Evolutionary conservation across 92 coral and sea anemone species (phyloP).

Genomic region (Virgularia gustaviana): DNA sequence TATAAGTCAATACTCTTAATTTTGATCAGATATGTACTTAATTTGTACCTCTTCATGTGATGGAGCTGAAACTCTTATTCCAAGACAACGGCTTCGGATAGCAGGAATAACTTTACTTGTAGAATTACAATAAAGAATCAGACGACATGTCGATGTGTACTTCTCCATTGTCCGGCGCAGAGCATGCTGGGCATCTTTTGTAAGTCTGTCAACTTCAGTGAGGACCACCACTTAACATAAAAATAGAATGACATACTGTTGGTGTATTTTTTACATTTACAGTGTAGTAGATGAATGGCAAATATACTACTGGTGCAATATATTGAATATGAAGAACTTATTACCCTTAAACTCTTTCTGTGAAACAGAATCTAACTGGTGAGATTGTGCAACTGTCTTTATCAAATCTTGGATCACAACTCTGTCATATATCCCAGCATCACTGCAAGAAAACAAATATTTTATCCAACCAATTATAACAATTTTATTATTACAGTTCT

Average conservation of each 20-base stretch:
- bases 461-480: background rate
- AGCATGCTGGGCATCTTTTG: conserved; percentile 98
- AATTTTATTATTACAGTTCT: background rate
- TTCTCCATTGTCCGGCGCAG: conserved; percentile 98
- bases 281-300: background rate
- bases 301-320: background rate
- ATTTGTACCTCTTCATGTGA: conserved; percentile 80
- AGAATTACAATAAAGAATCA: conserved; percentile 91
- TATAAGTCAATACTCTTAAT: too few relatives aligned
- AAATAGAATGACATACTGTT: background rate
- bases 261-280: background rate
- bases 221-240: conserved; percentile 73
- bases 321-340: background rate
- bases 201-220: conserved; percentile 94
- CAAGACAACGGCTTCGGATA: conserved; percentile 94
- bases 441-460: conserved; percentile 45
- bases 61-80: conserved; percentile 94
- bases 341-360: conserved; percentile 93
- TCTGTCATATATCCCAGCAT: conserved; percentile 95
- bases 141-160: conserved; percentile 90
- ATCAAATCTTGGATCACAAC: conserved; percentile 93
- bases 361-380: conserved; percentile 72
- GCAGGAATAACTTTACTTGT: conserved; percentile 99
- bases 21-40: too few relatives aligned
- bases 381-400: conserved; percentile 93